These are phyloP conservation scores for Hedychridium roseum DNA, from an alignment of 2,888 invertebrate species.

Conservation along the genomic window DNA sequence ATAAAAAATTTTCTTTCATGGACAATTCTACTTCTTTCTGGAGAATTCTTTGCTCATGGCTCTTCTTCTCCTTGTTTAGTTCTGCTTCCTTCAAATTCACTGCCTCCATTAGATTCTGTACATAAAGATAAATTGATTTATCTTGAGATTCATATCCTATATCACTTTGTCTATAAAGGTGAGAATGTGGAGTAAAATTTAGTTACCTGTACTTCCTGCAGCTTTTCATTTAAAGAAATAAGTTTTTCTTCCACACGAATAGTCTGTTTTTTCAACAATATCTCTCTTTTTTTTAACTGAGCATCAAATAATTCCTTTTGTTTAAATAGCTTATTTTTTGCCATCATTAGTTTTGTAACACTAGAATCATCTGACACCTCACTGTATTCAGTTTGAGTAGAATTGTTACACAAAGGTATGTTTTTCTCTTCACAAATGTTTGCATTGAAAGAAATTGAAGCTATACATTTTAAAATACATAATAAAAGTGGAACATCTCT, in stretches of 20 bases:
- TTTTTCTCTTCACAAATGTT: slow-evolving; percentile 6
- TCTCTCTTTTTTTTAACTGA: slow-evolving; percentile 49
- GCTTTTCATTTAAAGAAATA: slow-evolving; percentile 43
- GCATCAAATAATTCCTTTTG: slow-evolving; percentile 50
- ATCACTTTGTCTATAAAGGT: slow-evolving; percentile 5
- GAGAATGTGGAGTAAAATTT: slow-evolving; percentile 1
- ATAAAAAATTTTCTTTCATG: slow-evolving; percentile 49
- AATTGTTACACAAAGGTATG: slow-evolving; percentile 15
- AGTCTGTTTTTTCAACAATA: slow-evolving; percentile 47
- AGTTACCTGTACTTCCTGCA: slow-evolving; percentile 51
- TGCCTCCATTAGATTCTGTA: slow-evolving; percentile 45
- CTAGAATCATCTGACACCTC: neutral
- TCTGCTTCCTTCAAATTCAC: slow-evolving; percentile 47
- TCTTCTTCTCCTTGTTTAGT: slow-evolving; percentile 42
- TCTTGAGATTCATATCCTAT: neutral
- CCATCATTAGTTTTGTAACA: slow-evolving; percentile 24
- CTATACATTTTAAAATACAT: slow-evolving; percentile 50
- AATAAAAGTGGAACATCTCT: slow-evolving; percentile 50
- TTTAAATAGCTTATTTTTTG: slow-evolving; percentile 46
- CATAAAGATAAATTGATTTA: neutral
- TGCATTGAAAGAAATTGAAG: slow-evolving; percentile 18
- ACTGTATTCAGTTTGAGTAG: slow-evolving; percentile 36
- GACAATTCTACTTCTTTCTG: slow-evolving; percentile 51
- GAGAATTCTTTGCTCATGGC: slow-evolving; percentile 40
- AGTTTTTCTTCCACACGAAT: slow-evolving; percentile 49